phyloP scores from a whole-genome alignment of 30 jellyfish, hydroid and myxozoan genomes.

The Aurelia coerulea region DNA sequence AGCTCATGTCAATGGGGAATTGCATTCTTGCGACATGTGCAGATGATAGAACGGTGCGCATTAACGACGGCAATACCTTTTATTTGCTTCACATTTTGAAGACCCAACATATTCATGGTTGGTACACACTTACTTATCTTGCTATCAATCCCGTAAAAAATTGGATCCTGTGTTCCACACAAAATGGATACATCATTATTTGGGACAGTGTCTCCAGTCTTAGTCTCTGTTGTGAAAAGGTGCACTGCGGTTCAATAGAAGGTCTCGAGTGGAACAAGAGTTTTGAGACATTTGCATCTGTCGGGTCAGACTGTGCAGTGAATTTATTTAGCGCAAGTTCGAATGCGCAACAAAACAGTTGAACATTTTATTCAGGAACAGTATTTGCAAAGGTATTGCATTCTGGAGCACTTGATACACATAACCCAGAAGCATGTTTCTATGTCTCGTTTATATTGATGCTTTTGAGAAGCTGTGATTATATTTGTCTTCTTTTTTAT shows the following conservation, averaged over 20 bases:
- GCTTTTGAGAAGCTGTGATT: too few species aligned
- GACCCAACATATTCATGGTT: slow-evolving; percentile 80
- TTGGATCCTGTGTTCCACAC: slow-evolving; percentile 76
- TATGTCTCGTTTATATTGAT: too few species aligned
- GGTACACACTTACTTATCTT: slow-evolving; percentile 90
- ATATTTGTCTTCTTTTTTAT: too few species aligned
- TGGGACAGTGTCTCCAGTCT: slow-evolving; percentile 68
- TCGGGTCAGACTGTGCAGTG: slow-evolving; percentile 92
- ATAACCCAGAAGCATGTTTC: too few species aligned
- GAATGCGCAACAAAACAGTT: too few species aligned
- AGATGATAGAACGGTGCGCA: slow-evolving; percentile 92
- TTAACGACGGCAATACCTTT: slow-evolving; percentile 76
- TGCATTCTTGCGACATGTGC: slow-evolving; percentile 89
- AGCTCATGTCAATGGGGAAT: slow-evolving; percentile 18
- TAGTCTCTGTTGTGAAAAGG: slow-evolving; percentile 34
- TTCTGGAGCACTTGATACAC: too few species aligned
- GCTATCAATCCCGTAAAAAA: slow-evolving; percentile 62
- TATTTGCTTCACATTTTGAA: slow-evolving; percentile 39
- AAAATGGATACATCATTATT: slow-evolving; percentile 84
- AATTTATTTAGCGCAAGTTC: neutral
- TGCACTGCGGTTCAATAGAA: slow-evolving; percentile 96
- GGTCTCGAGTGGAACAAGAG: slow-evolving; percentile 71
- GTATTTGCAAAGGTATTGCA: too few species aligned
- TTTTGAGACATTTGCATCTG: slow-evolving; percentile 43
- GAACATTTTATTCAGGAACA: too few species aligned